phyloP scores from a whole-genome alignment of 2,797 vertebrate species.

The Schizothorax lantsangensis region DNA sequence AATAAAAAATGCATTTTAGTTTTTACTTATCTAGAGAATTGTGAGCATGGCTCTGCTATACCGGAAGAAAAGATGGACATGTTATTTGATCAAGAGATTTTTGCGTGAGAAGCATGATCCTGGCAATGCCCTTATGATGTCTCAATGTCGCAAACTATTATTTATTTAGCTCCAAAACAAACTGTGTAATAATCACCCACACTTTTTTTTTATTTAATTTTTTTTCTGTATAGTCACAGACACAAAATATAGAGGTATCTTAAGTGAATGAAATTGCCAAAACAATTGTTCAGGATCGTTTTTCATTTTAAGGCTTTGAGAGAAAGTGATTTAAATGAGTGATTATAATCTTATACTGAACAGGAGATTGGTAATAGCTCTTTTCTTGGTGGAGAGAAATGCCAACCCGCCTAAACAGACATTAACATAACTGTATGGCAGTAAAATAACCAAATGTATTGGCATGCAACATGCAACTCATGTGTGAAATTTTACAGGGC shows the following conservation, averaged over 20 bases:
- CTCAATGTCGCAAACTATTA: neutral
- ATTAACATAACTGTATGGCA: conserved; percentile 57
- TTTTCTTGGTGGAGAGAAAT: conserved; percentile 42
- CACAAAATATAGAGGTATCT: neutral
- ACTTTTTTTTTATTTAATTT: neutral
- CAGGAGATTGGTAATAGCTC: conserved; percentile 11
- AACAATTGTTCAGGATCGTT: neutral
- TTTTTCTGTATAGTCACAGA: neutral
- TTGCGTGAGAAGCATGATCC: neutral
- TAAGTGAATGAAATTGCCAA: neutral
- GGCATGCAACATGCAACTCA: conserved; percentile 62
- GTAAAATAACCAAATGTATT: conserved; percentile 61
- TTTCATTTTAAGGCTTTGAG: neutral
- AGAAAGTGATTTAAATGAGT: neutral
- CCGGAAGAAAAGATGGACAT: neutral
- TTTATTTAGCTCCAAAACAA: neutral
- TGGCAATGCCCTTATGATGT: neutral
- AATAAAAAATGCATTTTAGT: neutral
- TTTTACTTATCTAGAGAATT: neutral
- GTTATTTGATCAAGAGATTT: neutral
- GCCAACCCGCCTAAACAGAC: conserved; percentile 43
- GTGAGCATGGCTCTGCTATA: neutral
- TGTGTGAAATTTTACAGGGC: conserved; percentile 72
- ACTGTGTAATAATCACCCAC: neutral
- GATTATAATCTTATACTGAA: neutral